phyloP scores from a whole-genome alignment of 2,888 invertebrate species.

The Cheilosia urbana region DNA sequence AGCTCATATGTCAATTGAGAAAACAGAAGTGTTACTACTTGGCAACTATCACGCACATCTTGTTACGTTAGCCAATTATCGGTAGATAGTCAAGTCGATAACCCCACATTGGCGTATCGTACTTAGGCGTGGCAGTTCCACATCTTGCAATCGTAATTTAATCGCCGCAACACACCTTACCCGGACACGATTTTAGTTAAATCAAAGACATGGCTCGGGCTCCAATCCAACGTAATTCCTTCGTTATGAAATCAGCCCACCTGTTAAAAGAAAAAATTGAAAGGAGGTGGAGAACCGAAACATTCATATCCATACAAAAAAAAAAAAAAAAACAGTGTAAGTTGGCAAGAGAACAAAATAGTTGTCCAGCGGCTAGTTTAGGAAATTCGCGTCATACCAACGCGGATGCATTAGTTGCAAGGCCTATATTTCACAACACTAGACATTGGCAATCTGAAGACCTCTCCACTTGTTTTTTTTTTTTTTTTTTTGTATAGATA shows the following conservation, averaged over 20 bases:
- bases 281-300: not conserved
- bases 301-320: constrained; percentile 12
- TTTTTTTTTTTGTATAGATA: constrained; percentile 46
- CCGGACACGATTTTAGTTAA: constrained; percentile 35
- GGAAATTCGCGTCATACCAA: constrained; percentile 16
- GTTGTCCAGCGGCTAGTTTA: not conserved
- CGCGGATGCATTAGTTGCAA: constrained; percentile 57
- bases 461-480: constrained; percentile 48
- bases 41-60: not conserved
- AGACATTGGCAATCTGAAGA: constrained; percentile 65
- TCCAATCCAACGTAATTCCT: constrained; percentile 37
- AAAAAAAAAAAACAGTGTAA: constrained; percentile 17
- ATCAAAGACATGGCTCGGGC: constrained; percentile 25
- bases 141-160: constrained; percentile 21
- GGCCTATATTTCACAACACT: constrained; percentile 50
- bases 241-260: constrained; percentile 26
- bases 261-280: not conserved
- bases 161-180: constrained; percentile 30
- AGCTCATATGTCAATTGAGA: too few relatives aligned
- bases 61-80: not conserved
- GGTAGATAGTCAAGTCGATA: not conserved
- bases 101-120: not conserved
- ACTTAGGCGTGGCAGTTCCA: constrained; percentile 33
- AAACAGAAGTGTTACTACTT: not conserved
- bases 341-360: constrained; percentile 36